These are phyloP conservation scores for Chaitophorus viminalis DNA, from an alignment of 2,888 invertebrate genomes.

Conservation along the genomic window DNA sequence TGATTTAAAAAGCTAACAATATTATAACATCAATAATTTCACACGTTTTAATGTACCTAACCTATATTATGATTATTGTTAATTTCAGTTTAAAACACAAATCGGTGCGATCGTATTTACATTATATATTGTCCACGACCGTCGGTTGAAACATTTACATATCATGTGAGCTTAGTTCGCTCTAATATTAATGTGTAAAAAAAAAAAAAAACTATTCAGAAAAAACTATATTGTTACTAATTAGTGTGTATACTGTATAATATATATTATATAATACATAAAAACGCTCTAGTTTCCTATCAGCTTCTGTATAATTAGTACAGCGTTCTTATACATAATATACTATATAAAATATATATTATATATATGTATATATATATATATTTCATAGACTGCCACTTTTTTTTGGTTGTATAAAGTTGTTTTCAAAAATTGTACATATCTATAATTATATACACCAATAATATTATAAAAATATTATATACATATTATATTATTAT, in stretches of 20 bases:
- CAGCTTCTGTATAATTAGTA: slow-evolving; percentile 46
- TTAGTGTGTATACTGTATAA: slow-evolving; percentile 36
- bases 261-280: not conserved
- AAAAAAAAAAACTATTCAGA: not conserved
- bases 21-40: not conserved
- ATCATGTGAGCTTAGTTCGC: slow-evolving; percentile 57
- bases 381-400: slow-evolving; percentile 47
- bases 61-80: not conserved
- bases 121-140: not conserved
- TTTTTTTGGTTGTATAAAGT: slow-evolving; percentile 49
- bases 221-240: slow-evolving; percentile 20
- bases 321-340: slow-evolving; percentile 25
- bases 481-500: not conserved
- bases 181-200: slow-evolving; percentile 35
- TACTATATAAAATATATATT: no score
- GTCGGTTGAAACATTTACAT: slow-evolving; percentile 55
- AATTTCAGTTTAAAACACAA: not conserved
- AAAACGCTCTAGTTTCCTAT: slow-evolving; percentile 36
- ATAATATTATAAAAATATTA: slow-evolving; percentile 18
- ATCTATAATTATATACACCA: slow-evolving; percentile 28
- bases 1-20: not conserved
- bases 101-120: slow-evolving; percentile 15
- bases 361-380: slow-evolving; percentile 21
- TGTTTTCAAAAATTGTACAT: slow-evolving; percentile 49
- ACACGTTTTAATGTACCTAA: not conserved